Evolutionary conservation across 2,113 vertebrate genomes (phyloP).

Genomic region (Drymodes brunneopygia): DNA sequence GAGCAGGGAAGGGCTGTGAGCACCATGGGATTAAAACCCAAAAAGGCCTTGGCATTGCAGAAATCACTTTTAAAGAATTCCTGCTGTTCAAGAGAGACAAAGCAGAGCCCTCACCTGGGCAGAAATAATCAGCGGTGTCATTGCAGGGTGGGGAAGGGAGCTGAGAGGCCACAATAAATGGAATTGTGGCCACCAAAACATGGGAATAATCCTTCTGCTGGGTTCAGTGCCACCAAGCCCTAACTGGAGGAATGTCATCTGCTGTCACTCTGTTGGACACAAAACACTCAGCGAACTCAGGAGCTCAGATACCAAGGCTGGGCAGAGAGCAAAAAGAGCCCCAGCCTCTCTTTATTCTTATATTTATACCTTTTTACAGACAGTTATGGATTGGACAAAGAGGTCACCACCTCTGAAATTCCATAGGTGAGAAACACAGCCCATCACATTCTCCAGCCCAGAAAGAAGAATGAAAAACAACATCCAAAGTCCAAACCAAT

Average conservation of each 20-base stretch:
- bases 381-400: too few species aligned
- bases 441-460: too few species aligned
- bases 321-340: too few species aligned
- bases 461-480: too few species aligned
- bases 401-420: too few species aligned
- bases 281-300: too few species aligned
- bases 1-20: background rate
- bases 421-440: too few species aligned
- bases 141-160: background rate
- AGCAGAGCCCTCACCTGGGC: background rate
- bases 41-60: background rate
- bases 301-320: too few species aligned
- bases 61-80: background rate
- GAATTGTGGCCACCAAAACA: background rate
- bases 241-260: background rate
- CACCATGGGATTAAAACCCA: background rate
- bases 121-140: background rate
- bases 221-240: background rate
- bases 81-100: background rate
- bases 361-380: too few species aligned
- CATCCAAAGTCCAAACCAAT: too few species aligned
- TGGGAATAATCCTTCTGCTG: background rate
- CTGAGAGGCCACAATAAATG: fast-evolving
- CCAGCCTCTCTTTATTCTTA: too few species aligned
- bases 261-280: too few species aligned